Conservation (phyloP, 1,140 invertebrate genomes). For the Parapsyche elsis region DNA sequence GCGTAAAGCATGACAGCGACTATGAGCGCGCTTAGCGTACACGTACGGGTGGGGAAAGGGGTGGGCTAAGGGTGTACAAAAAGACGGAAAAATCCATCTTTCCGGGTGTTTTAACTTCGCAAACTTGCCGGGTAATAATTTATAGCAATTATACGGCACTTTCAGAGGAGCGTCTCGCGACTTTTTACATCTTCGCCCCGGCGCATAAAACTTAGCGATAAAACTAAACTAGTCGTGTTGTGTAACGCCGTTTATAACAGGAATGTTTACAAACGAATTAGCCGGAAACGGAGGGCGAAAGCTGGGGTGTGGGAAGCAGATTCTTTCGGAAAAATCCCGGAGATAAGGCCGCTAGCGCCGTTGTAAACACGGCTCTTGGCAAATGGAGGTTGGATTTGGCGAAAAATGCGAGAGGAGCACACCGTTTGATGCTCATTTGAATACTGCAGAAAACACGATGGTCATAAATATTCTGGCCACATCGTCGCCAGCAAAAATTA, state of each 20-base stretch:
- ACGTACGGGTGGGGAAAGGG: constrained; percentile 31
- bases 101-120: constrained; percentile 48
- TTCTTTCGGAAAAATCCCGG: constrained; percentile 17
- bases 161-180: too few relatives aligned
- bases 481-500: constrained; percentile 39
- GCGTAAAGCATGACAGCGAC: constrained; percentile 16
- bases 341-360: not conserved
- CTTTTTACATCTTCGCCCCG: too few relatives aligned
- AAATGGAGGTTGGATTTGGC: constrained; percentile 2
- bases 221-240: too few relatives aligned
- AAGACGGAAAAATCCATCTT: constrained; percentile 46
- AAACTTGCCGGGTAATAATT: constrained; percentile 48
- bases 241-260: not conserved
- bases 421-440: constrained; percentile 44
- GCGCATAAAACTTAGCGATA: too few relatives aligned
- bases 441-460: constrained; percentile 48
- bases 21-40: constrained; percentile 1
- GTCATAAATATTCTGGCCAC: constrained; percentile 44
- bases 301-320: not conserved
- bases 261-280: constrained; percentile 18
- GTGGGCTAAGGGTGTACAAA: not conserved
- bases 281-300: not conserved
- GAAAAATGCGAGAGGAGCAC: constrained; percentile 23
- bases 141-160: constrained; percentile 51
- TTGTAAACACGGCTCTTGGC: not conserved